A percentile compares a stretch with the other conserved stretches of the same genome.
Conservation (phyloP, 2,888 invertebrate genomes). For the Cheilosia soror region DNA sequence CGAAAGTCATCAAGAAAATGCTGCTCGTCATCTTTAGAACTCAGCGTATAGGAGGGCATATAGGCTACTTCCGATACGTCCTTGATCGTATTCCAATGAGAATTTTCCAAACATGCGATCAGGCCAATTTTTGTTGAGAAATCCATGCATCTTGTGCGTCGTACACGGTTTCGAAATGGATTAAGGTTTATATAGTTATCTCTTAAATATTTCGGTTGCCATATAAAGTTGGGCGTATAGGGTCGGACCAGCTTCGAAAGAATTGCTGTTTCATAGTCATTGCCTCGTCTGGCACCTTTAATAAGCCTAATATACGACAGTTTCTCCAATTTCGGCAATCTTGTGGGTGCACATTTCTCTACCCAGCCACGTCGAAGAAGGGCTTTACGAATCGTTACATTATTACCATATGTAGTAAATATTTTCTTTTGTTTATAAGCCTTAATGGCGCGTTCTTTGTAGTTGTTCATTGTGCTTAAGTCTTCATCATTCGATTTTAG, state of each 20-base stretch:
- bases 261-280: constrained; percentile 82
- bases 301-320: constrained; percentile 79
- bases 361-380: constrained; percentile 89
- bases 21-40: constrained; percentile 79
- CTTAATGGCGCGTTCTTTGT: constrained; percentile 77
- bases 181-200: constrained; percentile 78
- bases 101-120: constrained; percentile 81
- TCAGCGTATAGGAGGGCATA: constrained; percentile 86
- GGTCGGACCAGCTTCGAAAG: constrained; percentile 87
- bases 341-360: constrained; percentile 86
- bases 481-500: constrained; percentile 5
- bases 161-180: constrained; percentile 81
- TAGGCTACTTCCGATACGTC: constrained; percentile 85
- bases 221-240: constrained; percentile 89
- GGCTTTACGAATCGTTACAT: constrained; percentile 82
- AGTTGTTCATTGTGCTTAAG: not conserved
- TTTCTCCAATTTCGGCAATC: constrained; percentile 80
- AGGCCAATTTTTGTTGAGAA: constrained; percentile 85
- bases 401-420: constrained; percentile 81
- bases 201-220: constrained; percentile 85
- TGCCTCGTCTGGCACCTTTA: constrained; percentile 80
- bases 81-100: constrained; percentile 80
- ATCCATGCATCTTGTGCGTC: constrained; percentile 79
- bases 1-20: constrained; percentile 87
- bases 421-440: constrained; percentile 81